Percentiles rank a stretch among this genome's conserved stretches.
Evolutionary conservation across 2,113 vertebrate genomes (phyloP).

Genomic region (Pluvianellus socialis): DNA sequence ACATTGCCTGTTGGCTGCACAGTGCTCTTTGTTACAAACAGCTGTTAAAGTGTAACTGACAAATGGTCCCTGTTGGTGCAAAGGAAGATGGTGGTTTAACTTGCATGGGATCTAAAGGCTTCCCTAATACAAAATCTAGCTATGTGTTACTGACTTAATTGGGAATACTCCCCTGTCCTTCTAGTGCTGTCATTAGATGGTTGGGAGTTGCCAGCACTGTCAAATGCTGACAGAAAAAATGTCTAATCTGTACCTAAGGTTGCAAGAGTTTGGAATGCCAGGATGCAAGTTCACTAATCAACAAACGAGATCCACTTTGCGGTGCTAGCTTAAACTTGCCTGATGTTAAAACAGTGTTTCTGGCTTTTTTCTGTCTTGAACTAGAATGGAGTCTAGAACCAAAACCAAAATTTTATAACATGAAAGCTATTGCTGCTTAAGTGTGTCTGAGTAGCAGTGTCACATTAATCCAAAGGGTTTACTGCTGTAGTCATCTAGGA

Average conservation of each 20-base stretch:
- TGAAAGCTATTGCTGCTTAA: not conserved
- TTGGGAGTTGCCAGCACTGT: not conserved
- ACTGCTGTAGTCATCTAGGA: not conserved
- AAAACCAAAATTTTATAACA: not conserved
- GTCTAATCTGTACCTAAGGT: not conserved
- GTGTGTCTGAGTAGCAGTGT: not conserved
- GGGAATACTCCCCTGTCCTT: not conserved
- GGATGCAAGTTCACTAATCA: not conserved
- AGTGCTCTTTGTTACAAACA: not conserved
- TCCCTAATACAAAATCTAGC: not conserved
- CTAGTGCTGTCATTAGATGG: not conserved
- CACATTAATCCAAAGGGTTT: not conserved
- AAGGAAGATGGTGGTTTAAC: not conserved
- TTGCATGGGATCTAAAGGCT: not conserved
- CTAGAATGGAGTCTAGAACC: not conserved
- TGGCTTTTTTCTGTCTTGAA: not conserved
- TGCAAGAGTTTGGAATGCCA: not conserved
- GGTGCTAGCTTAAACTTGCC: not conserved
- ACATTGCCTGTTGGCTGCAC: not conserved
- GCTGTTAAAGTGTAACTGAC: not conserved
- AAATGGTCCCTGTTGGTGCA: not conserved
- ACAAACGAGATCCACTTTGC: not conserved
- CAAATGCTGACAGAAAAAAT: not conserved
- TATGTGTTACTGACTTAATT: not conserved
- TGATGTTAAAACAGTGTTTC: not conserved